Conservation (phyloP, 2,113 vertebrate genomes). For the Prionailurus bengalensis region DNA sequence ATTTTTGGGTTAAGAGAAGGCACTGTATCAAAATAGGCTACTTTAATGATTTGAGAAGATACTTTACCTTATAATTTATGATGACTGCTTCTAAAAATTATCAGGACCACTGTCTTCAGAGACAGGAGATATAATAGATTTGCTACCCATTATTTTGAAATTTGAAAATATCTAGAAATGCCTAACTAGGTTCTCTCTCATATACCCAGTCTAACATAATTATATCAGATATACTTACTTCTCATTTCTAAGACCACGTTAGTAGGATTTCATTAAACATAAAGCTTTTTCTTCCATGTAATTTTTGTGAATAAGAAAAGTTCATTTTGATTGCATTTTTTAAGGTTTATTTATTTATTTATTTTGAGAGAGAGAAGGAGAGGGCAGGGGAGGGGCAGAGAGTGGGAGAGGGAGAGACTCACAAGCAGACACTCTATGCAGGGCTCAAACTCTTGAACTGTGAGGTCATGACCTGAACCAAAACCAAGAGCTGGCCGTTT, state of each 20-base stretch:
- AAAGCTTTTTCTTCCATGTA: not conserved
- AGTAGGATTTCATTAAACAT: not conserved
- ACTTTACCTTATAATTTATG: not conserved
- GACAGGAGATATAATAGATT: not conserved
- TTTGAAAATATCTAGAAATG: constrained; percentile 40
- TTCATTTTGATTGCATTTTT: not conserved
- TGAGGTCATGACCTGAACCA: too few relatives aligned
- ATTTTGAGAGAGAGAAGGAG: too few relatives aligned
- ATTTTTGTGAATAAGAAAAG: not conserved
- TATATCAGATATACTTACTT: not conserved
- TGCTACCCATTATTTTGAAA: not conserved
- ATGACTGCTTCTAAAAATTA: constrained; percentile 32
- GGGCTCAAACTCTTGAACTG: too few relatives aligned
- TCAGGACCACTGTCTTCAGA: not conserved
- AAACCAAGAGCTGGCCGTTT: too few relatives aligned
- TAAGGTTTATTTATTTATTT: too few relatives aligned
- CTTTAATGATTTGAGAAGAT: constrained; percentile 5
- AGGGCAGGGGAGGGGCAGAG: too few relatives aligned
- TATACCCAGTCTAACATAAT: not conserved
- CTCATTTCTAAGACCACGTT: not conserved
- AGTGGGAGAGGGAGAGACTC: too few relatives aligned
- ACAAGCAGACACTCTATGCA: too few relatives aligned
- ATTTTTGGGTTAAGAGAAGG: not conserved
- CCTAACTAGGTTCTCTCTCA: not conserved
- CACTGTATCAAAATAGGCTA: not conserved